A percentile compares a stretch with the other conserved stretches of the same genome.
phyloP scores from a whole-genome alignment of 1,140 invertebrate species.

The Muscidifurax raptorellus region DNA sequence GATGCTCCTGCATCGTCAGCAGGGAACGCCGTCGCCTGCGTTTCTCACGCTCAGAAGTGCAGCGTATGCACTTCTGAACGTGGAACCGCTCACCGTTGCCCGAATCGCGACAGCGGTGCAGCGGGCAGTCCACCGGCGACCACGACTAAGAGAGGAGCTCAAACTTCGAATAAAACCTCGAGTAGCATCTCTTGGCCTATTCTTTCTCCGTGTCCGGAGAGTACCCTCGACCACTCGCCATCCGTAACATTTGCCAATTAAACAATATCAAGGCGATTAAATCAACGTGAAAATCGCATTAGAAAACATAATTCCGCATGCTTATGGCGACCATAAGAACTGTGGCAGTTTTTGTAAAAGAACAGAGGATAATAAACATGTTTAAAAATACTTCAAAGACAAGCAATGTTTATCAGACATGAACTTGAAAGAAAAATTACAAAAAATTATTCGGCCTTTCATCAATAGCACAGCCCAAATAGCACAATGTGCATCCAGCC shows the following conservation, averaged over 20 bases:
- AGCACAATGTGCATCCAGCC: constrained; percentile 44
- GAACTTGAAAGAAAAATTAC: constrained; percentile 11
- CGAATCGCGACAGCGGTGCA: no score
- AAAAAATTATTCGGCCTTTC: constrained; percentile 42
- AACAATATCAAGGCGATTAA: constrained; percentile 10
- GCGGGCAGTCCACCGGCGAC: no score
- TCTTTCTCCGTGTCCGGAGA: no score
- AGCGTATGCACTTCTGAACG: no score
- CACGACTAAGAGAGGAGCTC: no score
- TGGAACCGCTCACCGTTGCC: no score
- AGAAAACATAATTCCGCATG: constrained; percentile 25
- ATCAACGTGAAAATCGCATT: background rate
- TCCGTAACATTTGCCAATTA: background rate
- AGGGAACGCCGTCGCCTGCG: no score
- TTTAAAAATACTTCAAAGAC: constrained; percentile 46
- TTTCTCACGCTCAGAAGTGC: no score
- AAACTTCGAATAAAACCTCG: no score
- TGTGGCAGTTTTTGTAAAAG: constrained; percentile 18
- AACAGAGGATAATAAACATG: constrained; percentile 5
- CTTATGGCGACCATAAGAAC: constrained; percentile 16
- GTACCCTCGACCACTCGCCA: no score
- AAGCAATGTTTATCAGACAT: constrained; percentile 36
- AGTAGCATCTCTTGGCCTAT: no score
- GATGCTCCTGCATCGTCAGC: no score
- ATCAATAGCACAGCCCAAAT: constrained; percentile 24